Evolutionary conservation across 2,888 invertebrate species (phyloP), one percentile per base, ranked within the genome.

Genomic region (Luperina testacea): DNA sequence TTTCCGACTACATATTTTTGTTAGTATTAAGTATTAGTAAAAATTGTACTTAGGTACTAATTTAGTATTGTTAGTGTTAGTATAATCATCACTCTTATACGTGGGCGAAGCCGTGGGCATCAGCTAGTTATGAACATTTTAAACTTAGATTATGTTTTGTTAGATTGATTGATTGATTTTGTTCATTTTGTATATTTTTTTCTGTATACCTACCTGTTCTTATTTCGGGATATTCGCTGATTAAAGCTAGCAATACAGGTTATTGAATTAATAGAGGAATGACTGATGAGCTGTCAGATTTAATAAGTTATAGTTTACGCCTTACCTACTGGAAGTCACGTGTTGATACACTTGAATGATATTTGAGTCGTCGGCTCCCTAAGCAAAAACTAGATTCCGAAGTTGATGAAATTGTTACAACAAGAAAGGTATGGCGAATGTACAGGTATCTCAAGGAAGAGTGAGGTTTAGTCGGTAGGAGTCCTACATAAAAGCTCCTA

Each of bases 191-290:
- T 6, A 0, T 9, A 2, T n/a, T 38, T 32, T 75, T 65, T 48
- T 6, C n/a, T n/a, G 0, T 0, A 5, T 2, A 15, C 1, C 27
- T 4, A 17, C 1, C 27, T 4, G 13, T 61, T 48, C 42, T 45
- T 51, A 27, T 48, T 27, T 53, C 2, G 5, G 64, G 59, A 51
- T 68, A 20, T 59, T 74, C 2, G 9, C 1, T 15, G 13, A 8
- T 5, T 38, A 27, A 0, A 72, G 2, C n/a, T 51, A 61, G 68
- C 68, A 74, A 83, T 64, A 83, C 83, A 53, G 68, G 72, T 83
- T 72, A 4, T 13, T 27, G 13, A 67, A 51, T 57, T 42, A 51
- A 17, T 32, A 15, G n/a, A 38, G 8, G 15, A 68, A 67, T 64
- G 64, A 64, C 67, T 72, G 61, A 74, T 68, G 57, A 69, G 51